Conservation (phyloP, 2,888 invertebrate genomes). For the Flabesymbios commensalis region DNA sequence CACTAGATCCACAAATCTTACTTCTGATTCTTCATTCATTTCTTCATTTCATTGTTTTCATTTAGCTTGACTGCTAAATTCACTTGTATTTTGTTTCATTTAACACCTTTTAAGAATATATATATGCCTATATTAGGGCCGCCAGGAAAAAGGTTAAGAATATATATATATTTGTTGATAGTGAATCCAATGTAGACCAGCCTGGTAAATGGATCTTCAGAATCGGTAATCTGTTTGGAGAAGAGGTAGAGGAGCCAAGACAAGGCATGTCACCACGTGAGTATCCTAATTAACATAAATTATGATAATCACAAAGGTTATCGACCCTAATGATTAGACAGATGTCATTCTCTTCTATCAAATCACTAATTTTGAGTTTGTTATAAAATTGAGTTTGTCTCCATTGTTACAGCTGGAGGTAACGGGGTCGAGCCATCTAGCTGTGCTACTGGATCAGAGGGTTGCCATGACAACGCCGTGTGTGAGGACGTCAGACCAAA, state of each 20-base stretch:
- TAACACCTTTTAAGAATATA: background rate
- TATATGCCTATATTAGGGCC: background rate
- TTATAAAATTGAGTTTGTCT: no score
- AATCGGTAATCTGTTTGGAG: constrained; percentile 71
- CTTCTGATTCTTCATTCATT: no score
- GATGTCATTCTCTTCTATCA: no score
- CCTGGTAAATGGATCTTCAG: constrained; percentile 87
- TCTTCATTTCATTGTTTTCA: no score
- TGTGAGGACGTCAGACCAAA: constrained; percentile 78
- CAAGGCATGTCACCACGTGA: background rate
- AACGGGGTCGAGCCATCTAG: constrained; percentile 29
- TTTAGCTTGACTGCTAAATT: no score
- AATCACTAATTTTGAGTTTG: no score
- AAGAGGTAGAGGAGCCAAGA: constrained; percentile 74
- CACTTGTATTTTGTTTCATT: background rate
- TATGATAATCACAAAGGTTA: no score
- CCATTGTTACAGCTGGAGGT: no score
- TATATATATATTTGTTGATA: background rate
- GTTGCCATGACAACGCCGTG: constrained; percentile 78
- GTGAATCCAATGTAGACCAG: constrained; percentile 73
- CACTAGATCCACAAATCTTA: no score
- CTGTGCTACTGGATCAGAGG: constrained; percentile 36
- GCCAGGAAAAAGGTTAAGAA: background rate
- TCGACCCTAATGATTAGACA: no score
- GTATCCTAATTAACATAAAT: background rate